phyloP scores from a whole-genome alignment of 2,888 invertebrate species.

The Patella pellucida region DNA sequence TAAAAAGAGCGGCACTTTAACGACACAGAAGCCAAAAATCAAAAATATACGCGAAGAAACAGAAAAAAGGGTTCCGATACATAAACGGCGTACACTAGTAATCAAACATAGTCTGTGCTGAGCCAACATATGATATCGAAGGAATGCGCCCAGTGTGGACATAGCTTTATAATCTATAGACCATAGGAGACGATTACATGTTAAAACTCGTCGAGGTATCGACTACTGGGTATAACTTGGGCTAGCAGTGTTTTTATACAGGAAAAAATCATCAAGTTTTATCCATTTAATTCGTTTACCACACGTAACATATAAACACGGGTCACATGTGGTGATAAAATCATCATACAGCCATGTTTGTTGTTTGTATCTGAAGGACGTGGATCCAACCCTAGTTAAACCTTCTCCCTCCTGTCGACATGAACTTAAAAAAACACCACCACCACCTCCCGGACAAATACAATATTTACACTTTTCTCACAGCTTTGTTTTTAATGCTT shows the following conservation, averaged over 20 bases:
- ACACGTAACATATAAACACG: constrained; percentile 9
- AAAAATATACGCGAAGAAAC: not conserved
- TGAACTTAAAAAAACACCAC: too few species aligned
- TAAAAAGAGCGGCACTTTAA: too few species aligned
- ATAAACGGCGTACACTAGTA: not conserved
- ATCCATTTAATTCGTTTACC: constrained; percentile 1
- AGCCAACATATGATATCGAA: not conserved
- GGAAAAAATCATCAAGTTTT: not conserved
- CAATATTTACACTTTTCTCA: too few species aligned
- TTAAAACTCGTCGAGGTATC: constrained; percentile 3
- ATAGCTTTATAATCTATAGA: constrained; percentile 3
- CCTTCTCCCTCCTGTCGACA: not conserved
- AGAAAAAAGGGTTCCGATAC: not conserved
- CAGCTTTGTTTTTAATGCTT: too few species aligned
- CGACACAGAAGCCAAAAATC: too few species aligned
- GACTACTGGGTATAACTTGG: not conserved
- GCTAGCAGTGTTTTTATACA: too few species aligned
- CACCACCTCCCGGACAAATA: too few species aligned
- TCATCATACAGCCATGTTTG: not conserved
- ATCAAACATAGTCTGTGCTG: constrained; percentile 1
- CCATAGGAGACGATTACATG: constrained; percentile 6
- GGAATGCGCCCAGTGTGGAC: constrained; percentile 11
- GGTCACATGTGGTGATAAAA: not conserved
- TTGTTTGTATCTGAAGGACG: not conserved
- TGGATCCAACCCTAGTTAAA: not conserved